Base-by-base conservation (phyloP, 2,888 invertebrate genomes). In the Octonoba sinensis region DNA sequence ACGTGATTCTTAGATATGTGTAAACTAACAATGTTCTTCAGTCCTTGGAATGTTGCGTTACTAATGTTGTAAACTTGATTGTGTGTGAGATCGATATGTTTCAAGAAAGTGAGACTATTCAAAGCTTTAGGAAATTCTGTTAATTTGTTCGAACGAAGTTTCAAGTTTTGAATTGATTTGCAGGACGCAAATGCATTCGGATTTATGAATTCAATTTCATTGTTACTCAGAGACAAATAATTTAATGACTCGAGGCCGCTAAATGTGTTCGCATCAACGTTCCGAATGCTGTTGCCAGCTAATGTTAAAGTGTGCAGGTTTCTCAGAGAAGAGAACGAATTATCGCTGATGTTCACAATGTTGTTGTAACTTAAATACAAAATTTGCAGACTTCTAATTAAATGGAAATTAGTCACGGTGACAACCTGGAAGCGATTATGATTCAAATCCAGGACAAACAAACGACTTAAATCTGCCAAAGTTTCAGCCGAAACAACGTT, bases 11-110 rank as follows among this genome's bases (percentile, higher is more conserved):
- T 95, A 86, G 96, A 95, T 87, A 98, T 91, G 84, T 96, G 92
- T 85, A 98, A 90, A 20, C 95, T 95, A 88, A 95, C 95, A 76
- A 98, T 91, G 88, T 94, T 95, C 85, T 92, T 92, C 90, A 97
- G 92, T 59, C 95, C 95, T 84, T 93, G 92, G 88, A 96, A 95
- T 69, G 94, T 93, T 12, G 93, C 92, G 86, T 94, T 93, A 85
- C 94, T 94, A 82, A 98, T 89, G 82, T 92, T 92, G 73, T 92
- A 91, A 88, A 98, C 94, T 88, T 92, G 91, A 90, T 98, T 98
- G 89, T 96, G 96, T 74, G 96, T 96, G 86, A 98, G 91, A 90
- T 96, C 96, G 83, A 98, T 92, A 67, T 95, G 95, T 88, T 94
- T 92, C 87, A 97, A 90, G 86, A 95, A 91, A 85, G 94, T 92